These are phyloP conservation scores for Zaprionus tsacasi DNA, from an alignment of 1,140 invertebrate species.

Conservation along the genomic window DNA sequence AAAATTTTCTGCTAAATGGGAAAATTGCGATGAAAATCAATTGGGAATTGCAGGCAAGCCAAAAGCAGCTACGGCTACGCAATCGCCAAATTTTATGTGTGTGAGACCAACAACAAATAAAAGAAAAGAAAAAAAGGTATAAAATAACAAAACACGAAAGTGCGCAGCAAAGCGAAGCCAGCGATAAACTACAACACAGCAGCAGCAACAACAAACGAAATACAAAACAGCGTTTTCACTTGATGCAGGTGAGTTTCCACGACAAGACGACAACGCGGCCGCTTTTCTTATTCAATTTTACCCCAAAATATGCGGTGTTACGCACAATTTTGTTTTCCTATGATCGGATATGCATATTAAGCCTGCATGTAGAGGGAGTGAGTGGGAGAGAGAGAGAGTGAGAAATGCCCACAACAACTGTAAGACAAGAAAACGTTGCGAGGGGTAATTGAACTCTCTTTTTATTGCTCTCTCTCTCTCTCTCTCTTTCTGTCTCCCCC, in stretches of 20 bases:
- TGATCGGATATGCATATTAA: neutral
- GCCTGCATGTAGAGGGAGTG: neutral
- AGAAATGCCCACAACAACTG: conserved; percentile 9
- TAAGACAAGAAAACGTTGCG: neutral
- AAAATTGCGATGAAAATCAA: conserved; percentile 47
- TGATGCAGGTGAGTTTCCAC: conserved; percentile 36
- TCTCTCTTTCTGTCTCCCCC: neutral
- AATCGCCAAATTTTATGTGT: conserved; percentile 28
- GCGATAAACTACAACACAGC: conserved; percentile 18
- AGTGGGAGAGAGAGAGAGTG: neutral
- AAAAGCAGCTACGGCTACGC: conserved; percentile 34
- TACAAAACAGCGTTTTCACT: conserved; percentile 21
- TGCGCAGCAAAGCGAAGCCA: conserved; percentile 26
- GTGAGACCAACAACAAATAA: conserved; percentile 8
- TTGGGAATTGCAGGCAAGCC: conserved; percentile 29
- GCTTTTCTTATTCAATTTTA: conserved; percentile 51
- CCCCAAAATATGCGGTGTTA: conserved; percentile 48
- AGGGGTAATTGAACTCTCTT: conserved; percentile 23
- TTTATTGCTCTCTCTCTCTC: neutral
- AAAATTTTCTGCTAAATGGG: conserved; percentile 40
- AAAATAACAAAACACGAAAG: conserved; percentile 29
- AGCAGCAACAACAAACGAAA: neutral
- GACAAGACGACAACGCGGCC: conserved; percentile 21
- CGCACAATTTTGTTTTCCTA: conserved; percentile 21
- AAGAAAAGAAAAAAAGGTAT: neutral